Evolutionary conservation across 2,797 vertebrate species (phyloP).

Genomic region (Hylomyscus alleni): DNA sequence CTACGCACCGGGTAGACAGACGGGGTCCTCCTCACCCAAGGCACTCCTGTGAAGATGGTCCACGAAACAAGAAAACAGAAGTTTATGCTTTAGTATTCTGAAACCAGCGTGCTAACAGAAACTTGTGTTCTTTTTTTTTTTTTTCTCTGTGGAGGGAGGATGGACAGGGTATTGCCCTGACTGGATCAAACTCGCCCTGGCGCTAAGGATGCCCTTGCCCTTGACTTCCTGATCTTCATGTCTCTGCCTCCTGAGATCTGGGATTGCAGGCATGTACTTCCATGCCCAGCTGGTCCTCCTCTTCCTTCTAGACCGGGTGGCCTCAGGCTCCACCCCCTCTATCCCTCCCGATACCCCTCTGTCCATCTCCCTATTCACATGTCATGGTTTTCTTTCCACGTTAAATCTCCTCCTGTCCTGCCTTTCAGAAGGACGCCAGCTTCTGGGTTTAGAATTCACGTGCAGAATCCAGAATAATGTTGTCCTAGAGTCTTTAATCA

Average conservation of each 20-base stretch:
- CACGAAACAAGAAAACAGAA: neutral
- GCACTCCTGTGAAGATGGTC: neutral
- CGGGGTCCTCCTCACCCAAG: too few relatives aligned
- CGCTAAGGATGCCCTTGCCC: neutral
- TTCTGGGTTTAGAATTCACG: too few relatives aligned
- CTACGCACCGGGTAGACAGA: neutral
- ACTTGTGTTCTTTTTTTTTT: neutral
- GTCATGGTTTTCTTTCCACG: fast-evolving
- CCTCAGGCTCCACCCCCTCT: neutral
- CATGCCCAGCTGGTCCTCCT: neutral
- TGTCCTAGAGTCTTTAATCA: neutral
- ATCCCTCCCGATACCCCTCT: too few relatives aligned
- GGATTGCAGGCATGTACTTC: neutral
- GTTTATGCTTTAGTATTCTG: neutral
- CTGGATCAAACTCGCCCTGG: neutral
- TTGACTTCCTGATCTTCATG: neutral
- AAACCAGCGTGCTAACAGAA: neutral
- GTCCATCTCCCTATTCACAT: fast-evolving
- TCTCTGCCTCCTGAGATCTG: neutral
- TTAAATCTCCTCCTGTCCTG: neutral
- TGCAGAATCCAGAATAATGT: neutral
- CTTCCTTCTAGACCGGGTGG: neutral
- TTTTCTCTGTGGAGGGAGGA: too few relatives aligned
- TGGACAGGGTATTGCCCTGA: neutral
- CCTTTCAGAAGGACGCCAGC: neutral